These are phyloP conservation scores for Callitettix versicolor DNA, from an alignment of 1,140 invertebrate genomes.

Conservation along the genomic window DNA sequence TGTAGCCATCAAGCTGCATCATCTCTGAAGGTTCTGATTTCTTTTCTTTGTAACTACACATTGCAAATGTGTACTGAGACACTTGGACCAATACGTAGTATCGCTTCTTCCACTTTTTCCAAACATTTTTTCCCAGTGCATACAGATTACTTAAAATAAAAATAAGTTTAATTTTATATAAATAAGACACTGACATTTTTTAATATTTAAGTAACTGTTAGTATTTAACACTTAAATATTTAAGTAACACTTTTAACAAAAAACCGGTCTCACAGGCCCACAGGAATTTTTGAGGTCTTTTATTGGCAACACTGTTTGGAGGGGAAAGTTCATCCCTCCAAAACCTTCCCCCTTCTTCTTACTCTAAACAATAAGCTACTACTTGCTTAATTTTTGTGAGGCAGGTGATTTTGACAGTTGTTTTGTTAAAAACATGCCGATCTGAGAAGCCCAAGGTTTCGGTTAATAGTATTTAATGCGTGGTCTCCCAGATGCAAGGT, in stretches of 20 bases:
- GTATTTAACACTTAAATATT: not conserved
- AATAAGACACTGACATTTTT: conserved; percentile 17
- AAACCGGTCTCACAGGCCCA: no score
- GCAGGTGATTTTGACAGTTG: no score
- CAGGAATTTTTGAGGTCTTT: no score
- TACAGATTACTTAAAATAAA: conserved; percentile 67
- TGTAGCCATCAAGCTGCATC: conserved; percentile 98
- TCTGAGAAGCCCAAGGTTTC: no score
- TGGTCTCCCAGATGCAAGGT: no score
- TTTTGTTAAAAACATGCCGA: no score
- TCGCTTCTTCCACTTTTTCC: conserved; percentile 99
- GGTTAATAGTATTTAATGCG: no score
- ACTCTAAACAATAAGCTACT: no score
- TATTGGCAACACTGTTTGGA: no score
- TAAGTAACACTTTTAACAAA: not conserved
- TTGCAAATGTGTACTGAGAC: conserved; percentile 98
- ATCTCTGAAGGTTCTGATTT: conserved; percentile 98
- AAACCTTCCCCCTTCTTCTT: no score
- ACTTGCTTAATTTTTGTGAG: no score
- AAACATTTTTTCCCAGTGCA: conserved; percentile 91
- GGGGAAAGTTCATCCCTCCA: no score
- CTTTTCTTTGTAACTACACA: conserved; percentile 99
- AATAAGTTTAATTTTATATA: conserved; percentile 1
- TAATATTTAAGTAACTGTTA: conserved; percentile 2
- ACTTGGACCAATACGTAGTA: conserved; percentile 98